These are phyloP conservation scores for Drosophila carrolli DNA, from an alignment of 1,140 invertebrate genomes.

Conservation along the genomic window DNA sequence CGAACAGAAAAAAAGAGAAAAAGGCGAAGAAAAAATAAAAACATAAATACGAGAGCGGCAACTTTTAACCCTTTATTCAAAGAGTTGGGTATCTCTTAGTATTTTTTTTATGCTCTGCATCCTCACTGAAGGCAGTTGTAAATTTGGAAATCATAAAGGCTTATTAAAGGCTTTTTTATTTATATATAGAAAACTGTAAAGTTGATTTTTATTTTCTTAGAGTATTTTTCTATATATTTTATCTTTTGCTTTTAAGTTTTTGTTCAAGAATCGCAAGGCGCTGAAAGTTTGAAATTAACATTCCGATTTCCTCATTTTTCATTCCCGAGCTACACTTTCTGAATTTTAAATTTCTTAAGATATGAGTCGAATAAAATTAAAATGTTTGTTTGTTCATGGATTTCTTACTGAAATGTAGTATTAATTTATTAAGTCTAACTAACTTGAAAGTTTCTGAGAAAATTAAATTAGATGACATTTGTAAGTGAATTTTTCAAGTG, in stretches of 20 bases:
- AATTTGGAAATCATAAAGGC: slow-evolving; percentile 15
- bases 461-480: no score
- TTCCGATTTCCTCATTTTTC: slow-evolving; percentile 8
- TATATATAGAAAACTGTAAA: slow-evolving; percentile 5
- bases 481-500: background rate
- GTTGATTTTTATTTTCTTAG: slow-evolving; percentile 6
- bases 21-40: slow-evolving; percentile 14
- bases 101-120: slow-evolving; percentile 31
- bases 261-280: slow-evolving; percentile 43
- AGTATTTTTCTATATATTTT: slow-evolving; percentile 15
- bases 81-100: slow-evolving; percentile 46
- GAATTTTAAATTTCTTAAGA: background rate
- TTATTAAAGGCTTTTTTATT: slow-evolving; percentile 3
- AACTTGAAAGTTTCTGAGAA: no score
- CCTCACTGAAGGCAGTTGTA: slow-evolving; percentile 7
- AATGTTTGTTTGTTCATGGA: no score
- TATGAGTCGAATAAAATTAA: no score
- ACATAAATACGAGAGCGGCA: slow-evolving; percentile 45
- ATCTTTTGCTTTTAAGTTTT: slow-evolving; percentile 8
- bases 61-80: slow-evolving; percentile 72
- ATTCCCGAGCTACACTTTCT: slow-evolving; percentile 12
- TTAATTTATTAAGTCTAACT: slow-evolving; percentile 3
- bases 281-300: slow-evolving; percentile 72
- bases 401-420: no score
- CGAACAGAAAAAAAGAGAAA: slow-evolving; percentile 26